A percentile compares a stretch with the other conserved stretches of the same genome.
phyloP scores from a whole-genome alignment of 1,140 invertebrate species.

The Belonocnema kinseyi region DNA sequence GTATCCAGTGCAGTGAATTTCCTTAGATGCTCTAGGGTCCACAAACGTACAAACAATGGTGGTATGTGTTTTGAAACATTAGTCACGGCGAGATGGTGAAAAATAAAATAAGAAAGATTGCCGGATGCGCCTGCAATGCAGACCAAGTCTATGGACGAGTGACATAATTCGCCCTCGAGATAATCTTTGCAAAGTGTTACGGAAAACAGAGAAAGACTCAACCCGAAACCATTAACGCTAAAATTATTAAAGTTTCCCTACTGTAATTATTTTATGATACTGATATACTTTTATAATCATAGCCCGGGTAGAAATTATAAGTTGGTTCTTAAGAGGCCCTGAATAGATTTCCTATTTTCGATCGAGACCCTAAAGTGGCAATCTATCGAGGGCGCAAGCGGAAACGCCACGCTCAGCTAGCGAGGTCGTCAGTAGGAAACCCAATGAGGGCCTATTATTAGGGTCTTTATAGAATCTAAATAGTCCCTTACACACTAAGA shows the following conservation, averaged over 20 bases:
- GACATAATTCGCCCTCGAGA: background rate
- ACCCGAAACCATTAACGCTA: slow-evolving; percentile 6
- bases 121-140: slow-evolving; percentile 14
- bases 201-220: background rate
- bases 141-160: slow-evolving; percentile 7
- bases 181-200: slow-evolving; percentile 26
- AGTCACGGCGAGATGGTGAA: background rate
- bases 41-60: background rate
- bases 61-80: background rate
- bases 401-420: too few species aligned
- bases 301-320: too few species aligned
- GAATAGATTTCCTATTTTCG: too few species aligned
- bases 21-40: slow-evolving; percentile 17
- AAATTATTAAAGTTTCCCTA: background rate
- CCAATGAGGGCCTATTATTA: too few species aligned
- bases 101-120: background rate
- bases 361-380: too few species aligned
- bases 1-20: slow-evolving; percentile 15
- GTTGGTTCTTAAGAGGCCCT: too few species aligned
- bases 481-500: too few species aligned
- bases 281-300: background rate
- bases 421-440: too few species aligned
- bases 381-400: too few species aligned
- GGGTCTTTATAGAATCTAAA: too few species aligned
- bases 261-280: background rate